phyloP scores from a whole-genome alignment of 2,888 invertebrate species.

The Dynastes hyllus region DNA sequence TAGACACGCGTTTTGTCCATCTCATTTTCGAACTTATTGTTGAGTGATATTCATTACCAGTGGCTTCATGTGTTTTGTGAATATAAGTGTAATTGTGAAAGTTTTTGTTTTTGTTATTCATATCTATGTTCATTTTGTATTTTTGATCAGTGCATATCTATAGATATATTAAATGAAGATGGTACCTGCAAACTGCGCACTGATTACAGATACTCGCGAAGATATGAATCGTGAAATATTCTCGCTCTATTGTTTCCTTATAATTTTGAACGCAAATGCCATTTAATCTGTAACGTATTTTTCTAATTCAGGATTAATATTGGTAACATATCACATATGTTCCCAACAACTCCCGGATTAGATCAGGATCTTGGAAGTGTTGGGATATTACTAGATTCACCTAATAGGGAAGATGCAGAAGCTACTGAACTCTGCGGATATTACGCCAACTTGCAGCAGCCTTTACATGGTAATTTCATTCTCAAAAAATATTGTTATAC shows the following conservation, averaged over 20 bases:
- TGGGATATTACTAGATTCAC: slow-evolving; percentile 71
- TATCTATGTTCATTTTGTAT: slow-evolving; percentile 19
- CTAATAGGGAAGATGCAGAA: slow-evolving; percentile 65
- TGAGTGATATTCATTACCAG: slow-evolving; percentile 22
- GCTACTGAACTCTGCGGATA: slow-evolving; percentile 69
- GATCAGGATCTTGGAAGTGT: slow-evolving; percentile 74
- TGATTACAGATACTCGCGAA: slow-evolving; percentile 25
- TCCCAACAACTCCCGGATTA: slow-evolving; percentile 73
- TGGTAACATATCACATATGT: slow-evolving; percentile 72
- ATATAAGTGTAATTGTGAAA: slow-evolving; percentile 33
- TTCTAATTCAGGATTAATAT: slow-evolving; percentile 65
- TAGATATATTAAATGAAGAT: not conserved
- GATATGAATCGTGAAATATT: slow-evolving; percentile 42
- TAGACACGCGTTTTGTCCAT: not conserved
- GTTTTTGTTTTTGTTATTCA: slow-evolving; percentile 29
- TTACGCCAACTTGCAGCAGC: slow-evolving; percentile 63
- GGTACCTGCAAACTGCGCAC: not conserved
- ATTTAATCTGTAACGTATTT: slow-evolving; percentile 44
- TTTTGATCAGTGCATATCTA: slow-evolving; percentile 31
- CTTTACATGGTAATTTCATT: slow-evolving; percentile 50
- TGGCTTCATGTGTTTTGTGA: slow-evolving; percentile 40
- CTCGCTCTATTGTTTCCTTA: slow-evolving; percentile 36
- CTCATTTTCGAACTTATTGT: slow-evolving; percentile 9
- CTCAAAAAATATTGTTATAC: too few species aligned
- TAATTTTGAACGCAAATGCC: not conserved